Evolutionary conservation across 2,113 vertebrate genomes (phyloP).

Genomic region (Ictidomys tridecemlineatus): DNA sequence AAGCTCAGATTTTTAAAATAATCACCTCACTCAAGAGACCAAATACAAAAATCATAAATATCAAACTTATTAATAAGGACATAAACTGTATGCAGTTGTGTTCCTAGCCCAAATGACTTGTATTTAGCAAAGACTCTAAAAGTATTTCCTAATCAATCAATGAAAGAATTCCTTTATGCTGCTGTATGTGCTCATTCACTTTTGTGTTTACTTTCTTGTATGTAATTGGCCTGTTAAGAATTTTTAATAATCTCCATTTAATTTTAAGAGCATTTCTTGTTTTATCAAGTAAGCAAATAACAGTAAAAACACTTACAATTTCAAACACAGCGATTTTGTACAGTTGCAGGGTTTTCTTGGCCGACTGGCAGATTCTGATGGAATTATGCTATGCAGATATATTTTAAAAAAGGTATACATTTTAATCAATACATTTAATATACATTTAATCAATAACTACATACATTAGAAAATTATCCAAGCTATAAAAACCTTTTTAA

Average conservation of each 20-base stretch:
- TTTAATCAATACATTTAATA: slow-evolving; percentile 62
- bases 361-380: slow-evolving; percentile 94
- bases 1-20: neutral
- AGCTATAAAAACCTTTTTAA: slow-evolving; percentile 16
- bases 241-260: slow-evolving; percentile 25
- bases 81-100: neutral
- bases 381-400: slow-evolving; percentile 87
- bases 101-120: neutral
- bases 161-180: neutral
- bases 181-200: neutral
- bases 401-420: slow-evolving; percentile 6
- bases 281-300: slow-evolving; percentile 1
- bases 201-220: neutral
- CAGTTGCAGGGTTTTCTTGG: slow-evolving; percentile 99
- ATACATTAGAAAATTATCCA: neutral
- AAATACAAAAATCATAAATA: neutral
- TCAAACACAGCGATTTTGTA: slow-evolving; percentile 98
- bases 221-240: neutral
- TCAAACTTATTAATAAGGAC: neutral
- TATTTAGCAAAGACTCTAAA: neutral
- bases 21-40: neutral
- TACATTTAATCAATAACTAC: no score
- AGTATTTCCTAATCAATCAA: slow-evolving; percentile 1
- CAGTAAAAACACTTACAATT: slow-evolving; percentile 93
- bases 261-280: slow-evolving; percentile 46